Evolutionary conservation across 2,888 invertebrate genomes (phyloP), one percentile per base, ranked within the genome.

Genomic region (Dascillus cervinus): DNA sequence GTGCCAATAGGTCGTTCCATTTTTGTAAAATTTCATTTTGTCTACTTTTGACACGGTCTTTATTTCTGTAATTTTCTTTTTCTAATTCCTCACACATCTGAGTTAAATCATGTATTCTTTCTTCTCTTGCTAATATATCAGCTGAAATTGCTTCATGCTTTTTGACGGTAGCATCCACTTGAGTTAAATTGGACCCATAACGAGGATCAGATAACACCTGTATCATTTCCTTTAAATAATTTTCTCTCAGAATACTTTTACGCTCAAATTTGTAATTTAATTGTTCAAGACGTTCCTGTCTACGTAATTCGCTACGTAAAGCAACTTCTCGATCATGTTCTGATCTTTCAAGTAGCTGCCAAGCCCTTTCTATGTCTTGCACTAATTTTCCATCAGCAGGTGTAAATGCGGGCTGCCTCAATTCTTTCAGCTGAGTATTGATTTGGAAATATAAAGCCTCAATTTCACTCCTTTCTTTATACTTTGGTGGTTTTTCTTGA

Each of bases 71-170:
- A 46, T 86, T 83, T 68, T 96, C 96, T 17, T 78, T 73, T 13
- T 88, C 85, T 30, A 98, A 70, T 58, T 97, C 95, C 27, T 83
- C 81, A 2, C 91, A 89, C 90, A 98, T 92, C 30, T 85, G 83
- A 0, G 87, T 87, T 24, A 98, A 72, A 64, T 94, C 90, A 49
- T 89, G 85, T 60, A 97, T 95, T 5, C 97, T 78, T 60, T 96
- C 95, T 54, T 91, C 89, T 33, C 84, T 72, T 8, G 96, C 91
- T 30, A 95, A 69, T 32, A 97, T 96, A 59, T 97, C 97, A 0
- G 96, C 95, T 39, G 90, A 89, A 41, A 97, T 94, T 9, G 97
- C 96, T 65, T 97, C 96, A 60, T 97, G 96, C 58, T 97, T 97
- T 69, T 97, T 97, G 21, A 97, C 81, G 0, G 95, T 92, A 1